Base-by-base conservation (phyloP, 2,113 vertebrate genomes). In the Pelusios castaneus region DNA sequence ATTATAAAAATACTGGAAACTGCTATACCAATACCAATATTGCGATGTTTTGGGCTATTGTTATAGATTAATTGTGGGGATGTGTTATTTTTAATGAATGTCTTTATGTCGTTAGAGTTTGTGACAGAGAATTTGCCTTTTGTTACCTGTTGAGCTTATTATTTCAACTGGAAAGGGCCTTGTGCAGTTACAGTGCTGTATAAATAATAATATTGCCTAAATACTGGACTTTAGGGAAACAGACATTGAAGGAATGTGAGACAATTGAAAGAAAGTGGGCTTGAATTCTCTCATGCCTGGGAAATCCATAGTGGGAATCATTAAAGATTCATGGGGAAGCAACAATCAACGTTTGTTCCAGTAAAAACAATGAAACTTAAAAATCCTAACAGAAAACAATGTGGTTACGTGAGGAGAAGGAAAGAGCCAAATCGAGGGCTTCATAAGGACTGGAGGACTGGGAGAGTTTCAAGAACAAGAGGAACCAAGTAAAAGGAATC, bases 291-390 rank as follows among this genome's bases (percentile, higher is more conserved):
- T 92, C 87, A n/a, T 85, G 95, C 93, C 87, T 97, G 86, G 91
- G 95, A 96, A 96, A 76, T 83, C 90, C n/a, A 52, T 45, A 79
- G 88, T 91, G 95, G 91, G 96, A 90, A 96, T 80, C 83, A 89
- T 94, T 97, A 91, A 92, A 89, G 91, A 92, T 87, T 80, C 91
- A 91, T 93, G 79, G 82, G 89, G 94, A 84, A 91, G 94, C 91
- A 95, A 24, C 82, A 95, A 45, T 96, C 94, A 67, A 31, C 93
- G 56, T 94, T 97, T 89, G 93, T 97, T 97, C 89, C 93, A 92
- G 90, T 90, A 95, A 97, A 95, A 91, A 88, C 43, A 95, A 78
- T 94, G 91, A 88, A 91, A 70, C 75, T 96, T 92, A 86, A 60
- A 31, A 94, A 96, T 83, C 87, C 90, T 92, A 91, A 84, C 89